Evolutionary conservation across 2,888 invertebrate species (phyloP), one percentile per base, ranked within the genome.

Genomic region (Myathropa florea): DNA sequence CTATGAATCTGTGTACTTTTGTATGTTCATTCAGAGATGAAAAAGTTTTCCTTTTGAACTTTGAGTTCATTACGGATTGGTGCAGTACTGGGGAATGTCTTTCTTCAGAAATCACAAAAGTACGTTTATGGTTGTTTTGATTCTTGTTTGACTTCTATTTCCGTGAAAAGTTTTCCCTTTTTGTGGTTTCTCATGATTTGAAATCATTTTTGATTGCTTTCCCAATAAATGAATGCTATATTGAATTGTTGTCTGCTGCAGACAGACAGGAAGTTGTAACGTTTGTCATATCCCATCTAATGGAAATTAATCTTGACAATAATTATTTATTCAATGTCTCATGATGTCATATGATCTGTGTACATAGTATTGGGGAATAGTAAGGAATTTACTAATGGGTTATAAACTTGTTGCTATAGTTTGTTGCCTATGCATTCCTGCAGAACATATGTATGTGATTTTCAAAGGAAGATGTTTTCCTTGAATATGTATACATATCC

Each of bases 51-150:
- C 39, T 67, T 57, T 60, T 57, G 59, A 67, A 76, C 75, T 76
- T 76, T 75, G 59, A 65, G 57, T 76, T 76, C 75, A 76, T 76
- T 76, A 71, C 46, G 36, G 24, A 14, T 6, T 26, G 46, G 71
- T n/a, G 26, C 30, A n/a, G 21, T 28, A 46, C 63, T 67, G 72
- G 67, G 26, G 68, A 85, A 77, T 85, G 81, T 63, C 68, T 77
- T 85, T 81, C 14, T 63, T 18, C 46, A 60, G 73, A 77, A 82
- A 85, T 82, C 73, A 77, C 39, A 36, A 84, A 84, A 84, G 59
- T 85, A 77, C 68, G 64, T 80, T 64, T 67, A 68, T 84, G 75
- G 67, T 76, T 80, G 53, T 84, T 80, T 81, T 84, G 71, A 81
- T 85, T 46, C 72, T 72, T 77, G 63, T 85, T 85, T 81, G 77